Evolutionary conservation across 1,140 invertebrate species (phyloP).

Genomic region (Anthonomus grandis): DNA sequence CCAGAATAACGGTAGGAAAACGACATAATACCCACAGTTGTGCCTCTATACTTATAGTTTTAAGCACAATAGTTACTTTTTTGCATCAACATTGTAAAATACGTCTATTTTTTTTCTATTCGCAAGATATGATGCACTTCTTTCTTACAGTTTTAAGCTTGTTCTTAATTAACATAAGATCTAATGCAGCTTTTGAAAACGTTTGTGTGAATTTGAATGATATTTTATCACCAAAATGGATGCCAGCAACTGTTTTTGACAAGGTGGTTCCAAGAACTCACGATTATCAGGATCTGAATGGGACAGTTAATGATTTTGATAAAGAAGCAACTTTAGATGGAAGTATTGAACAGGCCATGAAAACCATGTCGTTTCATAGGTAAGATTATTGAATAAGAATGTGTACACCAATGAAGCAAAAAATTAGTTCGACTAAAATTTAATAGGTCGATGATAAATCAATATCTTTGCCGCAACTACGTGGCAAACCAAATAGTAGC

Average conservation of each 20-base stretch:
- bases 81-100: too few relatives aligned
- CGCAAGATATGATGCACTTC: too few relatives aligned
- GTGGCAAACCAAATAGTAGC: conserved; percentile 66
- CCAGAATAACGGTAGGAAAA: too few relatives aligned
- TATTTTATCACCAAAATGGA: conserved; percentile 59
- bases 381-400: conserved; percentile 36
- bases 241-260: conserved; percentile 58
- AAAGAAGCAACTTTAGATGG: conserved; percentile 47
- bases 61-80: too few relatives aligned
- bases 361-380: conserved; percentile 62
- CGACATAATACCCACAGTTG: too few relatives aligned
- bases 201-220: conserved; percentile 55
- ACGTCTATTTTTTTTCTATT: too few relatives aligned
- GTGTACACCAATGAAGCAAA: background rate
- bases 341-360: conserved; percentile 55
- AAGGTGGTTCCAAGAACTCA: conserved; percentile 34
- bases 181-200: background rate
- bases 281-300: conserved; percentile 6
- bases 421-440: too few relatives aligned
- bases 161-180: too few relatives aligned
- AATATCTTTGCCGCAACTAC: conserved; percentile 67
- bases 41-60: too few relatives aligned
- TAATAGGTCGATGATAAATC: conserved; percentile 66
- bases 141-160: too few relatives aligned
- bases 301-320: conserved; percentile 1